Base-by-base conservation (phyloP, 2,888 invertebrate genomes). In the Xylota segnis region DNA sequence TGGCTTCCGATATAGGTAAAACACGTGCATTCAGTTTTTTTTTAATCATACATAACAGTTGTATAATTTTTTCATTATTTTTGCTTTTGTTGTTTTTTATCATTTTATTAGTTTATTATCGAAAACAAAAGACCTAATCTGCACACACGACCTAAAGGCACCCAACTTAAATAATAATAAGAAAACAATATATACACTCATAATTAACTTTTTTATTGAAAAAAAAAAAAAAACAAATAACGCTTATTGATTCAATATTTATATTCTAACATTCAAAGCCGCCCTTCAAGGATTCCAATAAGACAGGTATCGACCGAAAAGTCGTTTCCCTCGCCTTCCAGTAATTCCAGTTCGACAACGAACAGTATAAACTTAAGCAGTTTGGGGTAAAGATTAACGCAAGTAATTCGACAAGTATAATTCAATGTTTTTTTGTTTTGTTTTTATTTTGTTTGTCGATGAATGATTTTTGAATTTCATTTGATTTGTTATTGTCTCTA, bases 1-100 rank as follows among this genome's bases (percentile, higher is more conserved):
- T 89, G 90, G 91, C 90, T 90, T 89, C 89, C 91, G 91, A 90
- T 89, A 90, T 91, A 92, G 92, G 92, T 92, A 92, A 92, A 84
- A 75, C 58, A 72, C 16, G 76, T 87, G 76, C 75, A 68, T 81
- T 72, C 34, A 59, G 16, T 40, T 61, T 66, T 66, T 45, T 23
- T 61, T 70, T 63, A 43, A 29, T 32, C 43, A 56, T 59, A 70
- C 68, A 77, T 83, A 54, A 65, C 63, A 77, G n/a, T n/a, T 83
- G 3, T 18, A 65, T 76, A 71, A 76, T 78, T 86, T 70, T 83
- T 72, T 43, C 74, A 77, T 71, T 82, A 54, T 29, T 71, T 83
- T 78, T 83, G 79, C 72, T 87, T 84, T 81, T 87, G 76, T 87
- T 71, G 58, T 70, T 71, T 66, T 65, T 18, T 43, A 18, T 50